Base-by-base conservation (phyloP, 2,888 invertebrate genomes). In the Dasypolia templi region DNA sequence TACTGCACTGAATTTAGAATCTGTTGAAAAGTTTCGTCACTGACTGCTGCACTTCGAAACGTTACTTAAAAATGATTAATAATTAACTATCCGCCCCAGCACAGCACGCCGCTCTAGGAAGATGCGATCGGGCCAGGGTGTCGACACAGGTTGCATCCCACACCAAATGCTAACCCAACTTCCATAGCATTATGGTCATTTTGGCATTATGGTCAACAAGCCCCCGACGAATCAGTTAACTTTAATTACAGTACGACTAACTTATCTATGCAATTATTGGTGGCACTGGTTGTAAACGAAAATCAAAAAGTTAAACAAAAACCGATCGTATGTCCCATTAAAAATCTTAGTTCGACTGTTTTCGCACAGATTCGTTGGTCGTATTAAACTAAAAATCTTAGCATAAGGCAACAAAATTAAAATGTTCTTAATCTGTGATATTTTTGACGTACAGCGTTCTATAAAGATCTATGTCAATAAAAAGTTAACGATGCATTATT, bases 1-100 rank as follows among this genome's bases (percentile, higher is more conserved):
- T n/a, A 22, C 61, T 77, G 26, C 14, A 70, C 46, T 17, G 32
- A 62, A 62, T 70, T 56, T 76, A 77, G 70, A 61, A 70, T 70
- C 61, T 26, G 39, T 32, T 32, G n/a, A 39, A 46, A 5, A 19
- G 3, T 22, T 22, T 61, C 22, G 14, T 39, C 17, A 26, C 2
- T 22, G 35, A 32, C 1, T 17, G 42, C 49, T 3, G 42, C 71
- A 12, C 17, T 22, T 12, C 22, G 26, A 6, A 29, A 39, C 44
- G 4, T 32, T 17, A 59, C 19, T n/a, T 56, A 22, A 46, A 67
- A 44, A 26, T 46, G 3, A 22, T 26, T 22, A 26, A 26, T 11
- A 44, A 22, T 44, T 12, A 12, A 29, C 12, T 44, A 12, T 19
- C 11, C 19, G 9, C 6, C 19, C 19, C 19, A 62, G 19, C 26